Percentiles rank a stretch among this genome's conserved stretches.
Evolutionary conservation across 2,113 vertebrate genomes (phyloP).

Genomic region (Upupa epops): DNA sequence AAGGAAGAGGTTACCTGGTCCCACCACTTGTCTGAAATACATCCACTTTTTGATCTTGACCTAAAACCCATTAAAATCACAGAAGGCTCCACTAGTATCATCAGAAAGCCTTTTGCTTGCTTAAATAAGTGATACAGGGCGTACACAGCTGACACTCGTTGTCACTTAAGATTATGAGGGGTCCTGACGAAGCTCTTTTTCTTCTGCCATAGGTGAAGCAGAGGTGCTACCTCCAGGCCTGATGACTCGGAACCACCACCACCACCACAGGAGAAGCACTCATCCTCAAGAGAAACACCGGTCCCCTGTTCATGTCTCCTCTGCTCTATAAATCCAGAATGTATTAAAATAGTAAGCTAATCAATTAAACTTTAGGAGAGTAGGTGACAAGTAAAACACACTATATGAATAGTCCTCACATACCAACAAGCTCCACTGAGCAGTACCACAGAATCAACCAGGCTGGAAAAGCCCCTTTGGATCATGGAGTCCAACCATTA

Average conservation of each 20-base stretch:
- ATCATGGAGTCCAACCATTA: too few relatives aligned
- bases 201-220: not conserved
- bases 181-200: not conserved
- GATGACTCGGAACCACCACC: not conserved
- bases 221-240: not conserved
- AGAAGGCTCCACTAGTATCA: not conserved
- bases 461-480: too few relatives aligned
- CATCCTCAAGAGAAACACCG: not conserved
- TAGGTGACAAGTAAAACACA: not conserved
- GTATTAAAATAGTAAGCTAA: not conserved
- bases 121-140: not conserved
- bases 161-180: not conserved
- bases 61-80: not conserved
- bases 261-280: not conserved
- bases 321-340: not conserved
- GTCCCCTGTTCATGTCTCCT: not conserved
- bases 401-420: accelerated
- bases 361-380: not conserved
- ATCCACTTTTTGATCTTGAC: not conserved
- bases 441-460: too few relatives aligned
- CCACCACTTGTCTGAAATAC: not conserved
- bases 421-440: accelerated
- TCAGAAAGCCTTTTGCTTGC: not conserved
- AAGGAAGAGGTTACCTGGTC: not conserved
- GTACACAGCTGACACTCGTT: not conserved